Evolutionary conservation across 2,888 invertebrate genomes (phyloP).

Genomic region (Yponomeuta cagnagella): DNA sequence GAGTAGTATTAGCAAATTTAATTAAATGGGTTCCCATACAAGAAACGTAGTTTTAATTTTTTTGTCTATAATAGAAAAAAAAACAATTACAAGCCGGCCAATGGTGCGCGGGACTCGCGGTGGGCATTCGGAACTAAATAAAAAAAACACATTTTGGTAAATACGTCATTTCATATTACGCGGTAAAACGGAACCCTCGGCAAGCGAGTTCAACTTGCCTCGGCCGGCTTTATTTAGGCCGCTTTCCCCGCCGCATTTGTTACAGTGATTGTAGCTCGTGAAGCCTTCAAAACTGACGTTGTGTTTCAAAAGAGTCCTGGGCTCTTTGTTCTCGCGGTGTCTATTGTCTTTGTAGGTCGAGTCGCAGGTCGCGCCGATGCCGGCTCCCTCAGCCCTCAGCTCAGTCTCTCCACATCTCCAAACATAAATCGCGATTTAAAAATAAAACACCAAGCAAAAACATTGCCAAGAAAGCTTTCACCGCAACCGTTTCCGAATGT

Average conservation of each 20-base stretch:
- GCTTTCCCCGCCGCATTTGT: background rate
- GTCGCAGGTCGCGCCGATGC: background rate
- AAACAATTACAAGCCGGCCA: no score
- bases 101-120: no score
- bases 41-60: no score
- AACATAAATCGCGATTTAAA: slow-evolving; percentile 59
- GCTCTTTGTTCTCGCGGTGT: background rate
- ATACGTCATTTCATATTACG: no score
- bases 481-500: slow-evolving; percentile 59
- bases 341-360: background rate
- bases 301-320: background rate
- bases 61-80: no score
- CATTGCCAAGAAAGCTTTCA: slow-evolving; percentile 66
- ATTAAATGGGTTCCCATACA: no score
- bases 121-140: no score
- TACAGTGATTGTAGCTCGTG: background rate
- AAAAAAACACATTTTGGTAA: no score
- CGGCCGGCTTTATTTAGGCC: background rate
- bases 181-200: no score
- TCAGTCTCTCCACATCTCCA: background rate
- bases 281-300: background rate
- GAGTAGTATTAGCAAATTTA: no score
- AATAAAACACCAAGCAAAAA: slow-evolving; percentile 57
- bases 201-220: no score
- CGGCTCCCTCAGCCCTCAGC: background rate